These are phyloP conservation scores for Drosophila azteca DNA, from an alignment of 1,140 invertebrate species.

Conservation along the genomic window DNA sequence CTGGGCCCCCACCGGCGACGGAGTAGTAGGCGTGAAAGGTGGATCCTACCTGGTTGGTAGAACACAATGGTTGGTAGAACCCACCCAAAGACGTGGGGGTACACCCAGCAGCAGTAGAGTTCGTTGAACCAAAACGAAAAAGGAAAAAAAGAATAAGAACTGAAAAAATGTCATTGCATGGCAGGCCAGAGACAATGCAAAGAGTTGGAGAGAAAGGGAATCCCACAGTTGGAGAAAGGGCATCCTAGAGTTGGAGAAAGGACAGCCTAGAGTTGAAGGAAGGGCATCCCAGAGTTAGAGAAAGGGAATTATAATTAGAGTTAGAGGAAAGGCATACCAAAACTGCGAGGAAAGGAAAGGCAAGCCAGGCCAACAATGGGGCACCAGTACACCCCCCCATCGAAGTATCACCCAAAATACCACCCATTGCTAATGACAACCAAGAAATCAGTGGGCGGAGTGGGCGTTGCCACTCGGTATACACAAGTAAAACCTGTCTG, in stretches of 20 bases:
- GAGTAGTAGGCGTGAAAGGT: not conserved
- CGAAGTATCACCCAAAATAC: slow-evolving; percentile 27
- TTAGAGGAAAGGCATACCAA: too few relatives aligned
- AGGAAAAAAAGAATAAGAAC: slow-evolving; percentile 28
- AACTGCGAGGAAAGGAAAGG: too few relatives aligned
- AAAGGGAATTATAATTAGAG: too few relatives aligned
- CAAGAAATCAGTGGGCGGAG: not conserved
- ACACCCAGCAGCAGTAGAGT: slow-evolving; percentile 41
- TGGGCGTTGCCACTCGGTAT: not conserved
- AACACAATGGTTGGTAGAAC: not conserved
- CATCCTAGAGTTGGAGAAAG: too few relatives aligned
- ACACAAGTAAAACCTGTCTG: slow-evolving; percentile 14
- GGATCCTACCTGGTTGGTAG: slow-evolving; percentile 49
- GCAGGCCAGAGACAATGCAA: slow-evolving; percentile 7
- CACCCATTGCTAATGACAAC: slow-evolving; percentile 67
- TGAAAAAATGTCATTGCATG: slow-evolving; percentile 62
- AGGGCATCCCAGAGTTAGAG: slow-evolving; percentile 1
- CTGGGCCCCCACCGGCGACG: slow-evolving; percentile 2
- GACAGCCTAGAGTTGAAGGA: too few relatives aligned
- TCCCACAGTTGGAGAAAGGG: not conserved
- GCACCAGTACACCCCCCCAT: too few relatives aligned
- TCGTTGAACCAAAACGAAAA: slow-evolving; percentile 69
- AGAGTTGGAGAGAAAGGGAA: not conserved
- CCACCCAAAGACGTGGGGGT: slow-evolving; percentile 21
- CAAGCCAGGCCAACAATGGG: too few relatives aligned